These are phyloP conservation scores for Pachyuromys duprasi DNA, from an alignment of 2,797 vertebrate species.

Conservation along the genomic window DNA sequence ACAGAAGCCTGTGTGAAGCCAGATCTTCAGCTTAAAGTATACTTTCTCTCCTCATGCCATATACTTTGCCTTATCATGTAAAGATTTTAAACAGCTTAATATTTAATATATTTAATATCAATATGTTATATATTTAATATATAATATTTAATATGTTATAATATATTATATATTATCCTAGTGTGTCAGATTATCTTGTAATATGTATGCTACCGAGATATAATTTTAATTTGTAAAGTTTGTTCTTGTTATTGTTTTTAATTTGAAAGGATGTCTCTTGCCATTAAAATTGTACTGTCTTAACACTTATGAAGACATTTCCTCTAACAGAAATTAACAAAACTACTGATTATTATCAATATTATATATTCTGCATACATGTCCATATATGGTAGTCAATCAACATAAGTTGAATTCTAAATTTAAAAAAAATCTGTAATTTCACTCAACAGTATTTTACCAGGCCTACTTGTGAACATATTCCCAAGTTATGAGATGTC, in stretches of 20 bases:
- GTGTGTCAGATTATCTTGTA: neutral
- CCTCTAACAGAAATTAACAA: neutral
- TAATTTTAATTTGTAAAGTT: constrained; percentile 22
- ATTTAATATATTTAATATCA: too few relatives aligned
- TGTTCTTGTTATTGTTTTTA: neutral
- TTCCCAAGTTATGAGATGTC: neutral
- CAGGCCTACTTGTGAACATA: neutral
- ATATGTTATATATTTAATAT: neutral
- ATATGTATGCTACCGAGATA: neutral
- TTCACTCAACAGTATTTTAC: neutral
- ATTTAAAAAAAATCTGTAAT: neutral
- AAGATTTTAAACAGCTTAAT: neutral
- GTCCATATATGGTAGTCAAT: neutral
- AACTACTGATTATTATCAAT: neutral
- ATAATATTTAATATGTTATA: too few relatives aligned
- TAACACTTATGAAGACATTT: neutral
- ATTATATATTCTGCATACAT: neutral
- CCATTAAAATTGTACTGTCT: constrained; percentile 13
- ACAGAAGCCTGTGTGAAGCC: neutral
- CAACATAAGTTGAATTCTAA: constrained; percentile 18
- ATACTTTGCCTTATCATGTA: neutral
- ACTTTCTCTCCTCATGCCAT: neutral
- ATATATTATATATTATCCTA: too few relatives aligned
- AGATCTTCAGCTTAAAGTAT: neutral
- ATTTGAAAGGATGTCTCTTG: constrained; percentile 15